Percentiles rank a stretch among this genome's conserved stretches.
Conservation (phyloP, 2,888 invertebrate species). For the Smittia sp. region DNA sequence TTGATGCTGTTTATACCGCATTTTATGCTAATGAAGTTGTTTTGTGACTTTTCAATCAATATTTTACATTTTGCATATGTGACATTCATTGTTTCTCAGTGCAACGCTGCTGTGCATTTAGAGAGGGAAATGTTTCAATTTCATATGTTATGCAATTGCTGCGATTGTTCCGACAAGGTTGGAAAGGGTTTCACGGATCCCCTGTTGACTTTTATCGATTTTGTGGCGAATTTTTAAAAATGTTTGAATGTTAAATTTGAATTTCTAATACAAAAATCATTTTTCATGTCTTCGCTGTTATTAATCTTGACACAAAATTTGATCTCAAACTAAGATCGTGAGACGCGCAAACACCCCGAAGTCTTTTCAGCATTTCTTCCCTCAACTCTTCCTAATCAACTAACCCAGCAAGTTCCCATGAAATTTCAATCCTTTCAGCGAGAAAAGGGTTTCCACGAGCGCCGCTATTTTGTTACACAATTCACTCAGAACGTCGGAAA, state of each 20-base stretch:
- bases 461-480: conserved; percentile 11
- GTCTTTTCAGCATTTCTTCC: not conserved
- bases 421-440: not conserved
- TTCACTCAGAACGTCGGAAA: not conserved
- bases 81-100: conserved; percentile 16
- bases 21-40: conserved; percentile 33
- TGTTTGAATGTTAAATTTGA: too few relatives aligned
- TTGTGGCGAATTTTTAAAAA: conserved; percentile 20
- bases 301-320: not conserved
- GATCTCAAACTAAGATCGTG: not conserved
- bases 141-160: not conserved
- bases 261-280: not conserved
- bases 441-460: not conserved
- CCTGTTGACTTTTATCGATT: not conserved
- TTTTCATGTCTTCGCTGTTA: conserved; percentile 14
- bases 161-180: not conserved
- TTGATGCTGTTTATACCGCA: conserved; percentile 14
- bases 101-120: not conserved
- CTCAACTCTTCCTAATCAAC: not conserved
- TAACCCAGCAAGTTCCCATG: conserved; percentile 11
- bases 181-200: not conserved
- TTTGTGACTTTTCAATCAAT: conserved; percentile 27
- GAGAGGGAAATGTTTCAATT: conserved; percentile 17
- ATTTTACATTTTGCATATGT: conserved; percentile 22
- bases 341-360: not conserved